Evolutionary conservation across 2,113 vertebrate species (phyloP).

Genomic region (Passer domesticus): DNA sequence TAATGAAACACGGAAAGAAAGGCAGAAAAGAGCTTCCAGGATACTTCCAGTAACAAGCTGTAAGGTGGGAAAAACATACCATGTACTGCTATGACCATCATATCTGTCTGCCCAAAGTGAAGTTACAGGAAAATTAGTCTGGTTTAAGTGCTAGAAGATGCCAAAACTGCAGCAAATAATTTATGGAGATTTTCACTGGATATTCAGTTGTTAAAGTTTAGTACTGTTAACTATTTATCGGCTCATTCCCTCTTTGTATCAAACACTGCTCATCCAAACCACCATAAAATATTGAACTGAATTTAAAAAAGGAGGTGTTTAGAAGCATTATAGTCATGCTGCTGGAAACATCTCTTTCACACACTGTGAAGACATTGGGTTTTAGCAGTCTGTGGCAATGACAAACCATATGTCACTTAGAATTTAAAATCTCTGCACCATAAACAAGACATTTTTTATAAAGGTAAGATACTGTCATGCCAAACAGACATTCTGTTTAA

Average conservation of each 20-base stretch:
- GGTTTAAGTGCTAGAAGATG: neutral
- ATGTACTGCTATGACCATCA: neutral
- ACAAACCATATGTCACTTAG: neutral
- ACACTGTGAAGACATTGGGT: neutral
- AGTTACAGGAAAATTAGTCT: neutral
- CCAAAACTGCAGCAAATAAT: neutral
- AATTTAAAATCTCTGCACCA: neutral
- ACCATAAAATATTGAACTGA: neutral
- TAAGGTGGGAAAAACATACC: neutral
- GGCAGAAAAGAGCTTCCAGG: neutral
- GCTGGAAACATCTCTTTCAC: slow-evolving; percentile 20
- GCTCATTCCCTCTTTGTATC: neutral
- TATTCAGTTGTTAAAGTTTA: neutral
- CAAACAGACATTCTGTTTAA: neutral
- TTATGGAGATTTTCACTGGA: neutral
- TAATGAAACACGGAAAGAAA: neutral
- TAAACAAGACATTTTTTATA: neutral
- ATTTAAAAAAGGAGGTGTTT: slow-evolving; percentile 20
- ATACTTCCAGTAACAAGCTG: neutral
- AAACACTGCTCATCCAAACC: neutral
- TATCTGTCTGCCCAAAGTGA: neutral
- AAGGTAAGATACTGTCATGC: neutral
- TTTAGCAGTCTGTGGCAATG: neutral
- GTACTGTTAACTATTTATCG: neutral
- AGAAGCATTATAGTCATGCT: neutral